Conservation (phyloP, 2,113 vertebrate genomes). For the Paramisgurnus dabryanus region DNA sequence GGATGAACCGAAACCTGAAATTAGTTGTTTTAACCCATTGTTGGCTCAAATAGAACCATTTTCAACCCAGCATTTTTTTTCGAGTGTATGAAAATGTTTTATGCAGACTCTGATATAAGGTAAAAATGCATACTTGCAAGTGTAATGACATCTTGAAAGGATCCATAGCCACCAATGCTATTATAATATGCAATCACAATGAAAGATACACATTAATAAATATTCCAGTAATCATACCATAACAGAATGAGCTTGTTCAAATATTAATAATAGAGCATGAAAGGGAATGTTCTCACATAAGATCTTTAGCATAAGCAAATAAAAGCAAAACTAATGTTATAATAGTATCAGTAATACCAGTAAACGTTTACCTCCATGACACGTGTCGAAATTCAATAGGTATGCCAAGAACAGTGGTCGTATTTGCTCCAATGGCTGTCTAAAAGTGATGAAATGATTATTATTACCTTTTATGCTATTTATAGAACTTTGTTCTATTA, state of each 20-base stretch:
- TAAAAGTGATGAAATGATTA: constrained; percentile 49
- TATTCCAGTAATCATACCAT: too few relatives aligned
- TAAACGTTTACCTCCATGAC: constrained; percentile 74
- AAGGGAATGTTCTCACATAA: background rate
- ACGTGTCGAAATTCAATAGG: constrained; percentile 77
- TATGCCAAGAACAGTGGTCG: constrained; percentile 74
- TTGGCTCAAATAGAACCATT: background rate
- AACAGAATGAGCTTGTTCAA: background rate
- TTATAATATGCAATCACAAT: background rate
- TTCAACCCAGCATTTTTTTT: background rate
- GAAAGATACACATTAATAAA: background rate
- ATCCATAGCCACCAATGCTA: constrained; percentile 78
- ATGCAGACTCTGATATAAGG: background rate
- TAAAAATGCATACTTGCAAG: constrained; percentile 75
- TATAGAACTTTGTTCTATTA: background rate
- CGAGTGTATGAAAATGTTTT: background rate
- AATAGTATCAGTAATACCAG: background rate
- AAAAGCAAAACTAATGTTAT: background rate
- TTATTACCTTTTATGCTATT: too few relatives aligned
- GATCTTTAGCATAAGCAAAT: background rate
- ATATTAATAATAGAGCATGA: background rate
- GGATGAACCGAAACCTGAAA: too few relatives aligned
- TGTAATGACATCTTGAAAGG: constrained; percentile 75
- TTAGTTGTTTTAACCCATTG: too few relatives aligned
- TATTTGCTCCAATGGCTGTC: constrained; percentile 78